These are phyloP conservation scores for Nomada fucata DNA, from an alignment of 2,888 invertebrate genomes.

Conservation along the genomic window DNA sequence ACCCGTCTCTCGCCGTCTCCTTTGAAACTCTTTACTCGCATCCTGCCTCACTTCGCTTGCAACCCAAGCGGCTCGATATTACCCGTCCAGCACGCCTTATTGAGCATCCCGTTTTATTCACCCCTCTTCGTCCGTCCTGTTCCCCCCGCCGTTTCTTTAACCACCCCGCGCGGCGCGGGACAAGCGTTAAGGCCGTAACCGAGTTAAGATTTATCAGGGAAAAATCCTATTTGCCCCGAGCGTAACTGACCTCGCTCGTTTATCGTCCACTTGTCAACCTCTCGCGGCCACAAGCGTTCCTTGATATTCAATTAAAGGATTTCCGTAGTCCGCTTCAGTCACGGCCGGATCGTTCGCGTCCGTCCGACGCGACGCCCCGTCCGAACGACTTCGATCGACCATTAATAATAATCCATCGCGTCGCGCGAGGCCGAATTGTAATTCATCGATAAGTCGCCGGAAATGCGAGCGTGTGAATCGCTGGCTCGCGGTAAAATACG, in stretches of 20 bases:
- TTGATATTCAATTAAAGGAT: slow-evolving; percentile 31
- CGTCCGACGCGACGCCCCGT: slow-evolving; percentile 11
- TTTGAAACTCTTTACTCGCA: slow-evolving; percentile 46
- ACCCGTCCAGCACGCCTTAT: neutral
- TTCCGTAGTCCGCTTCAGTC: neutral
- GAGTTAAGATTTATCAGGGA: slow-evolving; percentile 33
- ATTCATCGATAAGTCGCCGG: slow-evolving; percentile 28
- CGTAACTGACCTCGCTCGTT: slow-evolving; percentile 8
- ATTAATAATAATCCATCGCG: slow-evolving; percentile 44
- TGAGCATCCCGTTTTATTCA: neutral
- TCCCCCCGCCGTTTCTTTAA: neutral
- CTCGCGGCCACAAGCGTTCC: neutral
- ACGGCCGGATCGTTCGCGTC: neutral
- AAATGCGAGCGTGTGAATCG: slow-evolving; percentile 12
- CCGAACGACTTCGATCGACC: slow-evolving; percentile 17
- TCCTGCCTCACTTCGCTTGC: neutral
- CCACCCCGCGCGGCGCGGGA: slow-evolving; percentile 22
- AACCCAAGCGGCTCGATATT: slow-evolving; percentile 10
- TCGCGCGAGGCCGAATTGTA: slow-evolving; percentile 11
- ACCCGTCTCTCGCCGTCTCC: slow-evolving; percentile 48
- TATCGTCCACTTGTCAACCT: slow-evolving; percentile 5
- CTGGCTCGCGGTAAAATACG: neutral
- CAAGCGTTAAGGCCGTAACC: slow-evolving; percentile 22
- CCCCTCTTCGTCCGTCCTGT: neutral
- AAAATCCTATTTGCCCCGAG: neutral